phyloP scores from a whole-genome alignment of 2,797 vertebrate species.

The Basileuterus tristriatus region DNA sequence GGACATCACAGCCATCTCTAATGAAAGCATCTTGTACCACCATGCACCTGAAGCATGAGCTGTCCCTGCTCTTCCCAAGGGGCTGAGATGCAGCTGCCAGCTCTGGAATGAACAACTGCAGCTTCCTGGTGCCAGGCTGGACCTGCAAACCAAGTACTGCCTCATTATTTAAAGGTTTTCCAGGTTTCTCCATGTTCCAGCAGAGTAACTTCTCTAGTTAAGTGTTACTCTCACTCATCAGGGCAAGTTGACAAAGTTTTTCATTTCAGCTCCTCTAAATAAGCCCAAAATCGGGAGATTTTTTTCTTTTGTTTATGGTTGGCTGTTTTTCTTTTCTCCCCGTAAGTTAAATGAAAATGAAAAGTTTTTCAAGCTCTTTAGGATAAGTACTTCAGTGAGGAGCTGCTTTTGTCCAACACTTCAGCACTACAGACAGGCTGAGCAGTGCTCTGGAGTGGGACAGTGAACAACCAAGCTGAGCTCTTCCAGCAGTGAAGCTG shows the following conservation, averaged over 20 bases:
- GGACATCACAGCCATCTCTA: background rate
- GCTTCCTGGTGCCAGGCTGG: background rate
- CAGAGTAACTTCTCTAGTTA: background rate
- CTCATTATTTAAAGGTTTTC: fast-evolving
- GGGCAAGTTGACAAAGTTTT: fast-evolving
- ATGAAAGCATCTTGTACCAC: background rate
- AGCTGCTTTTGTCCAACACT: background rate
- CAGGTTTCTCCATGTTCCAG: fast-evolving
- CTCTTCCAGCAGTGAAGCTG: background rate
- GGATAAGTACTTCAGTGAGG: background rate
- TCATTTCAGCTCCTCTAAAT: background rate
- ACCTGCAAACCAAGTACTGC: background rate
- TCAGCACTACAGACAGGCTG: background rate
- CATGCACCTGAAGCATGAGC: background rate
- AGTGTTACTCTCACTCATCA: background rate
- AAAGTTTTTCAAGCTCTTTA: background rate
- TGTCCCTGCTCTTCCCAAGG: background rate
- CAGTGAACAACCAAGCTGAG: background rate
- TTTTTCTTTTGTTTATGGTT: background rate
- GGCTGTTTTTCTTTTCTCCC: background rate
- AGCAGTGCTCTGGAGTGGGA: background rate
- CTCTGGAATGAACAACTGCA: background rate
- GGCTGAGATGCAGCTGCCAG: background rate
- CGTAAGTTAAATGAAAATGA: background rate
- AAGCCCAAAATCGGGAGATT: fast-evolving